Evolutionary conservation across 2,113 vertebrate species (phyloP).

Genomic region (Raphicerus campestris): DNA sequence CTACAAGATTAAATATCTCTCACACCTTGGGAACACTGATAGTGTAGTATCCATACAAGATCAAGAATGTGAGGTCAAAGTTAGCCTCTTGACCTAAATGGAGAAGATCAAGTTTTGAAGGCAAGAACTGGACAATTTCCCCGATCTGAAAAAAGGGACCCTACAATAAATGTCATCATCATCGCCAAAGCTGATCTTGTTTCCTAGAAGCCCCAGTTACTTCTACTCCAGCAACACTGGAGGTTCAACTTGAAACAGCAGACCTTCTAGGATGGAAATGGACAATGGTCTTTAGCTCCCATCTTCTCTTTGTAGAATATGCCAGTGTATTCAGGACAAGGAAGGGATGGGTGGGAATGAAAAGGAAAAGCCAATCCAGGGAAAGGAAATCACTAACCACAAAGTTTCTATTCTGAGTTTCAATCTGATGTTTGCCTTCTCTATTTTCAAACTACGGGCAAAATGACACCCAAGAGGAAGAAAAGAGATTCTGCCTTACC

Average conservation of each 20-base stretch:
- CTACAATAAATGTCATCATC: background rate
- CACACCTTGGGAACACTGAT: background rate
- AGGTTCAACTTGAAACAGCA: background rate
- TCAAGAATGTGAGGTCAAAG: background rate
- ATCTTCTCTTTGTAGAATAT: background rate
- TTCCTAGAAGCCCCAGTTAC: background rate
- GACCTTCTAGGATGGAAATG: background rate
- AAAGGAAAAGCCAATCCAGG: background rate
- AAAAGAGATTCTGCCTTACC: background rate
- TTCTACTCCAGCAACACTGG: background rate
- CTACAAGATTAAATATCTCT: background rate
- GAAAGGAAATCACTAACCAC: conserved; percentile 26
- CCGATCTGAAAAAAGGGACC: background rate
- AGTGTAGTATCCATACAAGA: background rate
- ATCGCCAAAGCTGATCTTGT: background rate
- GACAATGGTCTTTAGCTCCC: background rate
- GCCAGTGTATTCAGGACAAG: background rate
- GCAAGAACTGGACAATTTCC: background rate
- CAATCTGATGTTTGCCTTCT: conserved; percentile 9
- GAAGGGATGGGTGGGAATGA: background rate
- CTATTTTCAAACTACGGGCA: background rate
- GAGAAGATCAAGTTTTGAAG: background rate
- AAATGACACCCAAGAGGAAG: background rate
- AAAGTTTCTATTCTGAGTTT: conserved; percentile 36
- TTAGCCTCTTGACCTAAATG: background rate